Evolutionary conservation across 2,888 invertebrate species (phyloP), one percentile per base, ranked within the genome.

Genomic region (Notodonta ziczac): DNA sequence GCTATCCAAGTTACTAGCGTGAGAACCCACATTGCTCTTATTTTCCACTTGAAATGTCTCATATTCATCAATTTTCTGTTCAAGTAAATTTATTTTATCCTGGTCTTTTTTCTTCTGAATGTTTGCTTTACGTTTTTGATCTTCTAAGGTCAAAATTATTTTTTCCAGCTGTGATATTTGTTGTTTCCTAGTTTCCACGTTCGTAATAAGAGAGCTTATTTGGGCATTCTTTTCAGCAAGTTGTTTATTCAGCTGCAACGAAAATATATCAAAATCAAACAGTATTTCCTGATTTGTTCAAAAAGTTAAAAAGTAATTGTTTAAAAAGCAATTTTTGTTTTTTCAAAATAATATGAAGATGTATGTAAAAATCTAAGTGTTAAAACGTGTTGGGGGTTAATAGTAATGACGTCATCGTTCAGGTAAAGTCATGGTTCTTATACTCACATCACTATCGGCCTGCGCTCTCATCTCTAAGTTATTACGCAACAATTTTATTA

Each of bases 121-220:
- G 61, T 72, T 77, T 8, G 78, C 69, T 78, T 88, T 86, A 35
- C 76, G 78, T 42, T 77, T 76, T 79, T 89, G 86, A 46, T 90
- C 87, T 82, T 93, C 89, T 70, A 93, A 77, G 7, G 88, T 83
- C 52, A 91, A 74, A 61, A 93, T 84, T 12, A 92, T 89, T 77
- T 88, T 89, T 62, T 93, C 91, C 62, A 93, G 70, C 72, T 92
- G 84, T 24, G 76, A 75, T 62, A 87, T 84, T 77, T 86, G 85
- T 60, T 85, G 76, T 68, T 88, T 89, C 58, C 84, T 77, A 44
- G 81, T 80, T 70, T 87, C 83, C 35, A 89, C 63, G 51, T 83
- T 84, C 44, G 69, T 67, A 3, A 83, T 58, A 42, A 93, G 83
- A 8, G 84, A 74, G 55, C 88, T 74, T 35, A 93, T 87, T 80